phyloP scores from a whole-genome alignment of 2,113 vertebrate genomes.

The Ammodytes dubius region DNA sequence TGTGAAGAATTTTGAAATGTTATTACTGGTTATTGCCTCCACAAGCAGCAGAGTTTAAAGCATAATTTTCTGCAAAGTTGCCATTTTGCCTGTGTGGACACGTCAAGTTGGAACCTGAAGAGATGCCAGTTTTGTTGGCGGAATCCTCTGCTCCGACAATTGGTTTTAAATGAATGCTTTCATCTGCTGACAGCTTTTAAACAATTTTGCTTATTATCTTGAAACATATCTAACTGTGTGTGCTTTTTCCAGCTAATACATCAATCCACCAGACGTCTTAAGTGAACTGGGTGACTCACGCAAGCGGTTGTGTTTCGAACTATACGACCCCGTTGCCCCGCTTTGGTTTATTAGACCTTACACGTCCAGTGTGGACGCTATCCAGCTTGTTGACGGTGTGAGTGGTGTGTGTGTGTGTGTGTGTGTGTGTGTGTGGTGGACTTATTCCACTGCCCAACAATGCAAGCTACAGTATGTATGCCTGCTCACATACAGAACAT shows the following conservation, averaged over 20 bases:
- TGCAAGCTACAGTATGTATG: constrained; percentile 65
- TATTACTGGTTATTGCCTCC: neutral
- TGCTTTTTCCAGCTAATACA: constrained; percentile 43
- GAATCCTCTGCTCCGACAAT: neutral
- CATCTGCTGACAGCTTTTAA: neutral
- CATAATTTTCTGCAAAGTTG: constrained; percentile 11
- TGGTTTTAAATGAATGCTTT: neutral
- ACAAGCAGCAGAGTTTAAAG: constrained; percentile 1
- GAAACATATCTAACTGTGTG: constrained; percentile 11
- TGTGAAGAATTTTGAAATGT: neutral
- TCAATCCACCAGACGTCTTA: constrained; percentile 43
- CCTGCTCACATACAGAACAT: constrained; percentile 67
- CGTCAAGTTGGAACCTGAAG: neutral
- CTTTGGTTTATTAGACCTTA: constrained; percentile 61
- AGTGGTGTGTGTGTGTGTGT: constrained; percentile 35
- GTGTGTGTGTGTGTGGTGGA: constrained; percentile 28
- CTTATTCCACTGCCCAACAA: constrained; percentile 59
- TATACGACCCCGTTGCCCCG: constrained; percentile 64
- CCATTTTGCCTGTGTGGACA: constrained; percentile 9
- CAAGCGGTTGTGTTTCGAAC: constrained; percentile 39
- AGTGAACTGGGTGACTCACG: constrained; percentile 49
- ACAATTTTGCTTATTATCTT: constrained; percentile 15
- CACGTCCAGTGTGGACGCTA: constrained; percentile 51
- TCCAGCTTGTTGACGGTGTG: constrained; percentile 58
- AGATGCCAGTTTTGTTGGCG: neutral